These are phyloP conservation scores for Anthonomus grandis DNA, from an alignment of 1,140 invertebrate species.

Conservation along the genomic window DNA sequence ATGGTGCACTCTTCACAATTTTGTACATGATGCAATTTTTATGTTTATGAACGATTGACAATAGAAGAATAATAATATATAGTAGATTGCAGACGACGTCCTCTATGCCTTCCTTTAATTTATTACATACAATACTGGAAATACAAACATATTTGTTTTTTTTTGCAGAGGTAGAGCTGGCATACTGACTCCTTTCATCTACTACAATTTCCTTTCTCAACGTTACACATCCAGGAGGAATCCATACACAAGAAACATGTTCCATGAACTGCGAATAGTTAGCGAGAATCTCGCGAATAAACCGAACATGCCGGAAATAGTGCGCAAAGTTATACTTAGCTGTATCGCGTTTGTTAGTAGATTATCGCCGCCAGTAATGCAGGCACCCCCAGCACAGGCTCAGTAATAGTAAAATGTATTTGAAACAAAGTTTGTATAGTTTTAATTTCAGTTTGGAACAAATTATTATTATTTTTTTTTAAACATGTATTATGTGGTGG, in stretches of 20 bases:
- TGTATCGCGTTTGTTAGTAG: conserved; percentile 59
- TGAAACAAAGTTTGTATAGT: too few relatives aligned
- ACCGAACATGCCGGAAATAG: conserved; percentile 58
- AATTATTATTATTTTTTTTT: too few relatives aligned
- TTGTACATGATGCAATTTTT: too few relatives aligned
- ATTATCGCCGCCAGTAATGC: conserved; percentile 58
- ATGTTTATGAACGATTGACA: too few relatives aligned
- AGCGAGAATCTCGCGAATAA: conserved; percentile 60
- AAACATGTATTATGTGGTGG: too few relatives aligned
- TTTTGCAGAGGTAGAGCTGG: conserved; percentile 79
- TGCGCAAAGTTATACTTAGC: conserved; percentile 54
- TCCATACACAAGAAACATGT: conserved; percentile 89
- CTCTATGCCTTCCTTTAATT: not conserved
- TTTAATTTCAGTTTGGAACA: too few relatives aligned
- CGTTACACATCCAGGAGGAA: conserved; percentile 90
- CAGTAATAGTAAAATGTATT: too few relatives aligned
- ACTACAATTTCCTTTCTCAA: conserved; percentile 89
- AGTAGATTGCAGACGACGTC: not conserved
- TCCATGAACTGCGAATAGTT: conserved; percentile 69
- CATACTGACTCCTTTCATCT: conserved; percentile 86
- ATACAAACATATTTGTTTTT: too few relatives aligned
- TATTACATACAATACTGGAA: not conserved
- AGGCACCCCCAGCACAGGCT: conserved; percentile 22
- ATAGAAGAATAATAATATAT: too few relatives aligned
- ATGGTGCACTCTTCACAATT: not conserved